Conservation (phyloP, 2,888 invertebrate genomes). For the Conus canariensis region DNA sequence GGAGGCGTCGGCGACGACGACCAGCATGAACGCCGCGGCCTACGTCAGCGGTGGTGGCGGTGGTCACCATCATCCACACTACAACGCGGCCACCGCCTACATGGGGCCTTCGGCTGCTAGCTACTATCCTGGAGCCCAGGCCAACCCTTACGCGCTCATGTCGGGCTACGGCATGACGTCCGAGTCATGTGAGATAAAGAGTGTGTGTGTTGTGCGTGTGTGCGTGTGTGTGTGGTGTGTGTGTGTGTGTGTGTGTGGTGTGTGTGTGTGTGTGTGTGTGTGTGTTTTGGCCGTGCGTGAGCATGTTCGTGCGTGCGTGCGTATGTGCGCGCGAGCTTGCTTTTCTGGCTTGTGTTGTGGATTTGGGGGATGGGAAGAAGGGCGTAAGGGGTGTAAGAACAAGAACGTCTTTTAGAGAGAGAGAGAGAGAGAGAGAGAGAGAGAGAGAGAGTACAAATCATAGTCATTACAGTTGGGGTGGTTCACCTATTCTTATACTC, state of each 20-base stretch:
- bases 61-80: background rate
- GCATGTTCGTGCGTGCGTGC: background rate
- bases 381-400: too few species aligned
- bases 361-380: too few species aligned
- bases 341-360: too few species aligned
- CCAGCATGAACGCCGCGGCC: background rate
- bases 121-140: background rate
- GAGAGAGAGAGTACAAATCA: too few species aligned
- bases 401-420: too few species aligned
- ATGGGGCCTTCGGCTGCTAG: background rate
- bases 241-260: background rate
- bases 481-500: too few species aligned
- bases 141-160: conserved; percentile 7
- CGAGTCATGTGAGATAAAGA: background rate
- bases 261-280: conserved; percentile 8
- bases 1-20: background rate
- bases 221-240: background rate
- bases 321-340: background rate
- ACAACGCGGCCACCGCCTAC: background rate
- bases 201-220: too few species aligned
- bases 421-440: too few species aligned
- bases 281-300: background rate
- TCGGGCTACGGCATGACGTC: background rate
- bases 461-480: too few species aligned
- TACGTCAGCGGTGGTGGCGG: background rate